Evolutionary conservation across 2,113 vertebrate genomes (phyloP), one percentile per base, ranked within the genome.

Genomic region (Conger conger): DNA sequence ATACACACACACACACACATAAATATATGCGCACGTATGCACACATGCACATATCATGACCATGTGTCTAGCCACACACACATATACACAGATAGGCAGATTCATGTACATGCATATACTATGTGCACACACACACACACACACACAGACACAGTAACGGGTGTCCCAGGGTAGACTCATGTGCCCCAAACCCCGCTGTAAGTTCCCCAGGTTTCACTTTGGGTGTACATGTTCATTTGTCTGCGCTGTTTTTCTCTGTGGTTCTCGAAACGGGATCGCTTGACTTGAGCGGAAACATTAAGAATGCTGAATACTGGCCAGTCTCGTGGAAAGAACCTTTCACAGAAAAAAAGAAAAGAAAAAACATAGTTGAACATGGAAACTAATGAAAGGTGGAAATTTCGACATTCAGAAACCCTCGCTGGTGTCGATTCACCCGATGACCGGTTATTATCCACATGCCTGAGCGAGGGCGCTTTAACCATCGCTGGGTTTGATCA

Each of bases 91-190:
- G 36, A 23, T 53, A 60, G 36, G 38, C n/a, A n/a, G n/a, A n/a
- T n/a, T n/a, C n/a, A n/a, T n/a, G n/a, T n/a, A n/a, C n/a, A n/a
- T n/a, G n/a, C n/a, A n/a, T n/a, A n/a, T n/a, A n/a, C n/a, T n/a
- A n/a, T 1, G 73, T 35, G 23, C 57, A 42, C 60, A 76, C 83
- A 73, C 77, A 76, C 80, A 53, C 78, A 83, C 23, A 86, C 50
- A 83, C 86, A 85, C 86, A 82, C 36, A 82, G n/a, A 82, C 23
- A 84, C 40, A 83, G 82, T 83, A 68, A 40, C 82, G 84, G 86
- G 82, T 82, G 83, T 84, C 84, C 84, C 86, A 76, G 37, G 60
- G 79, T 30, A 80, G 16, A 18, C 60, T 45, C 20, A 50, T 16
- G 45, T 42, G 8, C 79, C 4, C 38, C 23, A 38, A 38, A 80